A percentile compares a stretch with the other conserved stretches of the same genome.
phyloP scores from a whole-genome alignment of 2,113 vertebrate genomes.

The Pterocles gutturalis region DNA sequence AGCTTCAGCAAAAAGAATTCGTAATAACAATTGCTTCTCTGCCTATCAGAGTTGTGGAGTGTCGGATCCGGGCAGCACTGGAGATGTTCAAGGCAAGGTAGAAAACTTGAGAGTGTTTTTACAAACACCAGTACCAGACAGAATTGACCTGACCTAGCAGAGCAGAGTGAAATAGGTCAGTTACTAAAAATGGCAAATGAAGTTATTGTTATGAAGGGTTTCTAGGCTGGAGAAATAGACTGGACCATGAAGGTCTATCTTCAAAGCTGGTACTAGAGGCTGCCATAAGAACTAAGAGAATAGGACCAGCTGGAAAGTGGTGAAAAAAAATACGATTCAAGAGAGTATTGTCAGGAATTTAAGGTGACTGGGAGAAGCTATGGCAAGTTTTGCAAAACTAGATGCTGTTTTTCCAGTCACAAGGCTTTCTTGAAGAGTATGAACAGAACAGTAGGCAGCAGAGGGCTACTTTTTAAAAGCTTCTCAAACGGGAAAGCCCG shows the following conservation, averaged over 20 bases:
- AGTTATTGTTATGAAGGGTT: background rate
- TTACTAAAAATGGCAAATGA: background rate
- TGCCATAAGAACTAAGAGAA: background rate
- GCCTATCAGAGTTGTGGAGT: background rate
- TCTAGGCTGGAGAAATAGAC: background rate
- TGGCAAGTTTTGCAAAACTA: background rate
- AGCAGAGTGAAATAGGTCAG: background rate
- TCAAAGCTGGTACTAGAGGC: background rate
- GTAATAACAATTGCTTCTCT: background rate
- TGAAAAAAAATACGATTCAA: background rate
- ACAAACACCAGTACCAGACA: background rate
- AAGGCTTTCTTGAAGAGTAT: background rate
- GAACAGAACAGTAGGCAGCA: background rate
- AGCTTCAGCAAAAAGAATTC: background rate
- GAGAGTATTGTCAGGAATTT: background rate
- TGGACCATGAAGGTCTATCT: background rate
- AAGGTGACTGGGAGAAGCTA: background rate
- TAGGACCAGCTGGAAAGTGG: background rate
- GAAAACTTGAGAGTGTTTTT: background rate
- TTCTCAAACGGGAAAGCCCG: background rate
- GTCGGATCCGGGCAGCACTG: background rate
- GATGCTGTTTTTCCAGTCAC: background rate
- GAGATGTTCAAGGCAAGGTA: background rate
- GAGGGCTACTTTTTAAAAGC: background rate
- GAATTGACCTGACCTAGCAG: background rate